These are phyloP conservation scores for Forbesichthys agassizii DNA, from an alignment of 2,113 vertebrate species.

Conservation along the genomic window DNA sequence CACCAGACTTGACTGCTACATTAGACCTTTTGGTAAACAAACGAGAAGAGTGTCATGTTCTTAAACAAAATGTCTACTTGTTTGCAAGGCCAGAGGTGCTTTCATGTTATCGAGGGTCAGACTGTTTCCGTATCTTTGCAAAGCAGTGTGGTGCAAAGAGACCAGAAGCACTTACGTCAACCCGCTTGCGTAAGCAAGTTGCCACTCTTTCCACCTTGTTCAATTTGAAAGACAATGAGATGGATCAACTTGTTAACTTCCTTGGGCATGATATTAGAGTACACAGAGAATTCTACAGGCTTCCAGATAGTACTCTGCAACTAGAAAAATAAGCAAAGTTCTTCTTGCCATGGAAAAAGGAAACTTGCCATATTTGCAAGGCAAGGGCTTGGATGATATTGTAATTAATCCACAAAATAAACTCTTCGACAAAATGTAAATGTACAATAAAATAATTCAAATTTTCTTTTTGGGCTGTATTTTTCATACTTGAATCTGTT, in stretches of 20 bases:
- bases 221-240: constrained; percentile 34
- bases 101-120: constrained; percentile 22
- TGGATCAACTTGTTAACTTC: constrained; percentile 37
- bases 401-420: constrained; percentile 20
- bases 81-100: constrained; percentile 28
- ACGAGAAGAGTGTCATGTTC: constrained; percentile 22
- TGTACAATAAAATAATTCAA: neutral
- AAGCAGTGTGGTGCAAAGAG: constrained; percentile 25
- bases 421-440: neutral
- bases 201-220: constrained; percentile 34
- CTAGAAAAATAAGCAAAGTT: constrained; percentile 27
- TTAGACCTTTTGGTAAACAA: constrained; percentile 24
- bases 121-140: constrained; percentile 27
- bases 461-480: neutral
- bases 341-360: constrained; percentile 45
- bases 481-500: constrained; percentile 5
- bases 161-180: constrained; percentile 30
- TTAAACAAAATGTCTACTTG: constrained; percentile 15
- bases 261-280: constrained; percentile 18
- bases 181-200: constrained; percentile 33
- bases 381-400: constrained; percentile 44
- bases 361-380: constrained; percentile 33
- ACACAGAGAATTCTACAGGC: constrained; percentile 34
- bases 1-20: constrained; percentile 16
- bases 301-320: constrained; percentile 34